Base-by-base conservation (phyloP, 2,888 invertebrate species). In the Drosophila hamatofila region DNA sequence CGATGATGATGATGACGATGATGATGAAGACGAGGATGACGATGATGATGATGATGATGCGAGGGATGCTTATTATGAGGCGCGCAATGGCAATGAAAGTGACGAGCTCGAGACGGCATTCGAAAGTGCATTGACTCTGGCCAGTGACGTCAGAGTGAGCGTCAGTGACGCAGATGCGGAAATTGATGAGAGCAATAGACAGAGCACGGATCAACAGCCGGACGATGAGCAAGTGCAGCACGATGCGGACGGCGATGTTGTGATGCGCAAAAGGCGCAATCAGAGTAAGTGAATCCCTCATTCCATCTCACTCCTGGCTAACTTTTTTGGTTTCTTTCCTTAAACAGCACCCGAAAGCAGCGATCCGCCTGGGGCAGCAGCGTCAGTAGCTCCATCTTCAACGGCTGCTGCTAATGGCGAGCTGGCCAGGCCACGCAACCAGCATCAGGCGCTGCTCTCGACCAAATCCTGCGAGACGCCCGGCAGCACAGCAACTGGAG, bases 391-490 rank as follows among this genome's bases (percentile, higher is more conserved):
- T n/a, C n/a, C n/a, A n/a, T n/a, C 21, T 25, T n/a, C 37, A 44
- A 33, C 35, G 30, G 27, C 30, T 30, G 33, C 41, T 41, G n/a
- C 25, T 25, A 41, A 49, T 7, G 48, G 12, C 7, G 27, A 35
- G 8, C 9, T 12, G 18, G 16, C 44, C 37, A 21, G 69, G 48
- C 25, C 66, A 72, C 27, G 21, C 6, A 58, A 48, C 8, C 80
- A 81, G 8, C 90, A 91, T 23, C 90, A 86, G 61, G 83, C 88
- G 1, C 69, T 91, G 48, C 83, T 91, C 3, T 73, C 89, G 4
- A 90, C 91, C n/a, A 90, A 90, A 59, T 91, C 91, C 4, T 91
- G 89, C 52, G 91, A 91, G 64, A 82, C 86, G 8, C 89, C 90
- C 16, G 69, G 75, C 14, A 57, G 39, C 12, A 11, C 51, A 2